Evolutionary conservation across 1,140 invertebrate genomes (phyloP), one percentile per base, ranked within the genome.

Genomic region (Bombus confusus): DNA sequence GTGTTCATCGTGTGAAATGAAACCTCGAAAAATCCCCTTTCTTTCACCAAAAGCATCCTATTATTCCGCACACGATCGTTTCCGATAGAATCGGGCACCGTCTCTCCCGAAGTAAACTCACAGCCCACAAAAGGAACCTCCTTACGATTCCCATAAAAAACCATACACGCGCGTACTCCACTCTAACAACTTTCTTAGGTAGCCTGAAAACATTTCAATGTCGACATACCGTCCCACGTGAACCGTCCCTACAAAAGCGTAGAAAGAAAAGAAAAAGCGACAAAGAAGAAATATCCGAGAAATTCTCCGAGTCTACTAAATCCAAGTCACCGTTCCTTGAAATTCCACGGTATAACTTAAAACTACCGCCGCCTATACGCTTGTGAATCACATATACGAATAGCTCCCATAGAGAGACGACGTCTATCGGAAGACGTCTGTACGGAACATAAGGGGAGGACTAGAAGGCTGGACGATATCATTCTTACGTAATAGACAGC

Each of bases 21-120:
- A 41, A 43, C 39, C 28, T 72, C 69, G 39, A n/a, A 41, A 71
- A 72, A 41, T 72, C 39, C 3, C 37, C 69, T 41, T 72, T 72
- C 39, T 72, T 72, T 8, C 39, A 72, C 28, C 39, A 43, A 43
- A 72, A 41, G 28, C 13, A 71, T 39, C 28, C 37, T n/a, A 72
- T 37, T 41, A 72, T 72, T 72, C 69, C 13, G 10, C 39, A 28
- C 69, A 72, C 69, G 69, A 72, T 72, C 39, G 39, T 72, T 72
- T 72, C 69, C 39, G 39, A 72, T 72, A 41, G 37, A 72, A 72
- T 41, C 69, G 69, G 6, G 69, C 28, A 22, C 9, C 37, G 37
- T 72, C n/a, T 41, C 28, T 25, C 28, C 25, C 2, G 12, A n/a
- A 72, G 22, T 25, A 2, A n/a, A n/a, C 6, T 22, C 25, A 9